Evolutionary conservation across 2,797 vertebrate genomes (phyloP).

Genomic region (Enteromius argenteus): DNA sequence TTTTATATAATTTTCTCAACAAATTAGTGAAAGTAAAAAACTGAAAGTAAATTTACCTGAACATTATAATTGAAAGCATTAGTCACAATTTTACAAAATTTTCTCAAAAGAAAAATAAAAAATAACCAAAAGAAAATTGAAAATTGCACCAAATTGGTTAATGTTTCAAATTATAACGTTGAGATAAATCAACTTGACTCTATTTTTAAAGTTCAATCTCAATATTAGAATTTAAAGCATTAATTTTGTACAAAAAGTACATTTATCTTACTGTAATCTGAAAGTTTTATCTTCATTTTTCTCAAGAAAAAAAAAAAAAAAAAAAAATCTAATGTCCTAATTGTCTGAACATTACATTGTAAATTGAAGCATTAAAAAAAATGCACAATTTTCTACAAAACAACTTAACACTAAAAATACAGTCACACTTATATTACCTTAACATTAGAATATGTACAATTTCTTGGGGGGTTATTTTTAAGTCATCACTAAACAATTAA

Average conservation of each 20-base stretch:
- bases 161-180: background rate
- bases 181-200: background rate
- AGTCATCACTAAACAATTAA: background rate
- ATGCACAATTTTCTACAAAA: background rate
- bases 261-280: too few relatives aligned
- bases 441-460: background rate
- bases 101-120: background rate
- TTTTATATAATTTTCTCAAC: background rate
- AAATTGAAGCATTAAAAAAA: too few relatives aligned
- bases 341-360: background rate
- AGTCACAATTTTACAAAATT: background rate
- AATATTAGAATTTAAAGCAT: background rate
- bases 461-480: background rate
- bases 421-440: background rate
- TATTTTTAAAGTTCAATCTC: background rate
- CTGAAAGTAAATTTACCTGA: too few relatives aligned
- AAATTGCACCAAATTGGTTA: background rate
- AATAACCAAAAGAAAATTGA: background rate
- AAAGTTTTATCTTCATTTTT: too few relatives aligned
- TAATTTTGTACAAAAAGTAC: background rate
- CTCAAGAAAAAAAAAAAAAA: background rate
- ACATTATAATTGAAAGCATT: too few relatives aligned
- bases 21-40: background rate
- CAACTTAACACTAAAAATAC: background rate
- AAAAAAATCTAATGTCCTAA: background rate